phyloP scores from a whole-genome alignment of 2,113 vertebrate genomes.

The Muntiacus reevesi region DNA sequence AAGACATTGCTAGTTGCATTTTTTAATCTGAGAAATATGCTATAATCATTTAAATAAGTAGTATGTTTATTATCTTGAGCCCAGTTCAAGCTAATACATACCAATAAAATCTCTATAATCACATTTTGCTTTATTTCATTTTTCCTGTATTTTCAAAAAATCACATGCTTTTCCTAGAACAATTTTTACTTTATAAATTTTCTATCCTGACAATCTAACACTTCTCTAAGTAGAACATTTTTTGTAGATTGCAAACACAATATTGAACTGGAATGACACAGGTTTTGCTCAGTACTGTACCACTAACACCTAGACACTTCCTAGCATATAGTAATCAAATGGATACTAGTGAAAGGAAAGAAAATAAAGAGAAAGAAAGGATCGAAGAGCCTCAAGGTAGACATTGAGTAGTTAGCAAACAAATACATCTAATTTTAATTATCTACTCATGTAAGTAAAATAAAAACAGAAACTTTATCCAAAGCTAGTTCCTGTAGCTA shows the following conservation, averaged over 20 bases:
- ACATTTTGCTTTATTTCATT: neutral
- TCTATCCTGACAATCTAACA: neutral
- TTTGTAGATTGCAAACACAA: neutral
- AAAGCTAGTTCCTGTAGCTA: neutral
- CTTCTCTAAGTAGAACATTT: neutral
- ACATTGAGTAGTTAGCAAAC: neutral
- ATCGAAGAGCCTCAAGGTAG: neutral
- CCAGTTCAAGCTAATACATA: neutral
- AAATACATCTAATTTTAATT: neutral
- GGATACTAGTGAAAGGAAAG: neutral
- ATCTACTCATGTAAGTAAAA: neutral
- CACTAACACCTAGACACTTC: neutral
- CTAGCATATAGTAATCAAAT: neutral
- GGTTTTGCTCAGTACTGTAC: neutral
- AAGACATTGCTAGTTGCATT: neutral
- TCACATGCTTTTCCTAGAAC: neutral
- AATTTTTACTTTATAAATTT: neutral
- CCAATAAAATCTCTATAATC: neutral
- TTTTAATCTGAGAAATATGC: neutral
- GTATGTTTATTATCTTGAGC: neutral
- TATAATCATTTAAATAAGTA: neutral
- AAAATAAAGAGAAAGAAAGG: neutral
- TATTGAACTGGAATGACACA: neutral
- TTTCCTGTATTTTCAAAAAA: neutral
- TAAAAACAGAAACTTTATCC: neutral